These are phyloP conservation scores for Labroides dimidiatus DNA, from an alignment of 2,797 vertebrate genomes.

Conservation along the genomic window DNA sequence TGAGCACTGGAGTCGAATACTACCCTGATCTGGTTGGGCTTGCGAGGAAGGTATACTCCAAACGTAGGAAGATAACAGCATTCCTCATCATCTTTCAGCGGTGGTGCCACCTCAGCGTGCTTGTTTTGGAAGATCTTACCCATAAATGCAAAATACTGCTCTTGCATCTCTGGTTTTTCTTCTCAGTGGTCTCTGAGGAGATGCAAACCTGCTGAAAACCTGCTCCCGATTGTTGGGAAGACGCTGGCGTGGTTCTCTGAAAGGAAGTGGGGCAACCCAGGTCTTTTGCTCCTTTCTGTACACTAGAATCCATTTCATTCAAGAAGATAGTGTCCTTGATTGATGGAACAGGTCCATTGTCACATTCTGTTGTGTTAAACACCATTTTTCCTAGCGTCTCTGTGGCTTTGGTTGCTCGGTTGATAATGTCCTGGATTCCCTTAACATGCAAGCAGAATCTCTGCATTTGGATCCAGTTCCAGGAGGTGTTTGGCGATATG, in stretches of 20 bases:
- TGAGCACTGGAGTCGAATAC: too few species aligned
- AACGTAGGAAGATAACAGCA: background rate
- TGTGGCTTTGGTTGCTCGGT: background rate
- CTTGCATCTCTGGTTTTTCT: background rate
- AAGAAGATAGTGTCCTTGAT: constrained; percentile 21
- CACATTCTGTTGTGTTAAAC: constrained; percentile 27
- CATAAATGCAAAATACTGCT: background rate
- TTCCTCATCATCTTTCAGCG: background rate
- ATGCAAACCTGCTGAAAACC: too few species aligned
- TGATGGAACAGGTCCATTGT: constrained; percentile 36
- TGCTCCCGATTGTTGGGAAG: too few species aligned
- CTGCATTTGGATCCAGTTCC: constrained; percentile 34
- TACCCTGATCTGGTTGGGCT: too few species aligned
- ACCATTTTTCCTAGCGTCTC: constrained; percentile 36
- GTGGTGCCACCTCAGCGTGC: background rate
- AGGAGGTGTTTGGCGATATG: constrained; percentile 31
- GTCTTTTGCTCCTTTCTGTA: constrained; percentile 28
- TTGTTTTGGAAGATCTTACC: background rate
- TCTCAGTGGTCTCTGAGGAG: too few species aligned
- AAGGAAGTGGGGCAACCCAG: constrained; percentile 20
- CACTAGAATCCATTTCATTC: constrained; percentile 22
- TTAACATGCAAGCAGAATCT: constrained; percentile 32
- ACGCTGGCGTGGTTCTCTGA: too few species aligned
- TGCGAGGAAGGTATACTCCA: background rate
- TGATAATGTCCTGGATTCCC: background rate